Conservation (phyloP, 2,888 invertebrate species). For the Quadriops clusia region DNA sequence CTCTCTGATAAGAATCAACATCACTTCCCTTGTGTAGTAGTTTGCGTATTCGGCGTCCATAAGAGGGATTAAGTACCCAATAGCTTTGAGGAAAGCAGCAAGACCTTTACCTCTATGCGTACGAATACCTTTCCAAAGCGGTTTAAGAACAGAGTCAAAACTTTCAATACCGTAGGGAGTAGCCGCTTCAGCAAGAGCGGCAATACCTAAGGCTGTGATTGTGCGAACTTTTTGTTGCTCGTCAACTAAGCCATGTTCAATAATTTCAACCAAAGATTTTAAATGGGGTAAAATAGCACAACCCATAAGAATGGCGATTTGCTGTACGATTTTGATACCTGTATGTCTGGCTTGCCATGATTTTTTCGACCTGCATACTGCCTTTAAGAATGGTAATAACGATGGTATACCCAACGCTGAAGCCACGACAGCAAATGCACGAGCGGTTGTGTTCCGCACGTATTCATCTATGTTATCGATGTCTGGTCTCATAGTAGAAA, state of each 20-base stretch:
- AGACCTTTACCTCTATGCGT: slow-evolving; percentile 85
- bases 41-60: slow-evolving; percentile 99
- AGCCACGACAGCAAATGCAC: slow-evolving; percentile 99
- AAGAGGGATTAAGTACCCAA: slow-evolving; percentile 96
- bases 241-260: slow-evolving; percentile 95
- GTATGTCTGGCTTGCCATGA: slow-evolving; percentile 98
- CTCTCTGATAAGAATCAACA: slow-evolving; percentile 96
- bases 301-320: slow-evolving; percentile 99
- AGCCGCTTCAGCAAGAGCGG: slow-evolving; percentile 96
- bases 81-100: slow-evolving; percentile 98
- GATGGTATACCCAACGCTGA: slow-evolving; percentile 98
- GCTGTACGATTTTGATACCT: slow-evolving; percentile 99
- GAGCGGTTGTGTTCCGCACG: slow-evolving; percentile 96
- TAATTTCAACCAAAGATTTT: slow-evolving; percentile 96
- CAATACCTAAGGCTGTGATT: slow-evolving; percentile 95
- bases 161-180: slow-evolving; percentile 99
- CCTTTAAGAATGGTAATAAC: slow-evolving; percentile 92
- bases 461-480: slow-evolving; percentile 99
- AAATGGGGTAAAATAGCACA: slow-evolving; percentile 98
- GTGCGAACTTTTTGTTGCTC: slow-evolving; percentile 99
- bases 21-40: slow-evolving; percentile 98
- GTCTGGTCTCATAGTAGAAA: slow-evolving; percentile 99
- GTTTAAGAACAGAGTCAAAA: slow-evolving; percentile 98
- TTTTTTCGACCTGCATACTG: slow-evolving; percentile 97
- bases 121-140: slow-evolving; percentile 97